Conservation (phyloP, 2,113 vertebrate species). For the Vulpes ferrilata region DNA sequence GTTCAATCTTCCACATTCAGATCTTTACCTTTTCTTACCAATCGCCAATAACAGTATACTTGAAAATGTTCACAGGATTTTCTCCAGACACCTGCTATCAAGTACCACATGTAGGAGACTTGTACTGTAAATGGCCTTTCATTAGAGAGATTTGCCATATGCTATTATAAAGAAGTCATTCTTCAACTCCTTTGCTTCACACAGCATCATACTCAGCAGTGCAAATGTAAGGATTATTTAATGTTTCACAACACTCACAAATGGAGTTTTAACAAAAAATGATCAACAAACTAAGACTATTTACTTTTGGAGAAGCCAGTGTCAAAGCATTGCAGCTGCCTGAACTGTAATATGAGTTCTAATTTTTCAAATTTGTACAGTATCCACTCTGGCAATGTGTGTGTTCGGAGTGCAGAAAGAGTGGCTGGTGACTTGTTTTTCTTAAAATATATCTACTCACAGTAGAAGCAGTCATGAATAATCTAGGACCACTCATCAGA, state of each 20-base stretch:
- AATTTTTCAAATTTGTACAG: slow-evolving; percentile 42
- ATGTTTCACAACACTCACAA: slow-evolving; percentile 33
- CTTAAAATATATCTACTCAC: slow-evolving; percentile 57
- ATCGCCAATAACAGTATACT: slow-evolving; percentile 42
- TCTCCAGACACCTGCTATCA: slow-evolving; percentile 75
- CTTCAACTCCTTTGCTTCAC: slow-evolving; percentile 53
- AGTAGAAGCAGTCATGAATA: slow-evolving; percentile 47
- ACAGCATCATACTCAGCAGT: slow-evolving; percentile 5
- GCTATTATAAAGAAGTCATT: slow-evolving; percentile 73
- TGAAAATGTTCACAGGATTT: slow-evolving; percentile 60
- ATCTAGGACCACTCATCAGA: slow-evolving; percentile 38
- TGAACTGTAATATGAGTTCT: neutral
- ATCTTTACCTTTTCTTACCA: slow-evolving; percentile 59
- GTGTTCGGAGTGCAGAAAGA: slow-evolving; percentile 67
- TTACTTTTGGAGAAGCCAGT: slow-evolving; percentile 47
- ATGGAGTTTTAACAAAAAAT: slow-evolving; percentile 57
- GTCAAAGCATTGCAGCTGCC: slow-evolving; percentile 24
- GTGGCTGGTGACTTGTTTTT: slow-evolving; percentile 63
- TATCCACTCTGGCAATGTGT: neutral
- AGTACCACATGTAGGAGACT: neutral
- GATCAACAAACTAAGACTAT: slow-evolving; percentile 62
- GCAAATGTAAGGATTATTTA: slow-evolving; percentile 50
- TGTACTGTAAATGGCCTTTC: slow-evolving; percentile 52
- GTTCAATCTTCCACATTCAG: slow-evolving; percentile 11
- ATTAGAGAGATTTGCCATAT: slow-evolving; percentile 66